Evolutionary conservation across 2,888 invertebrate species (phyloP).

Genomic region (Pseudococcus jackbeardsleyi): DNA sequence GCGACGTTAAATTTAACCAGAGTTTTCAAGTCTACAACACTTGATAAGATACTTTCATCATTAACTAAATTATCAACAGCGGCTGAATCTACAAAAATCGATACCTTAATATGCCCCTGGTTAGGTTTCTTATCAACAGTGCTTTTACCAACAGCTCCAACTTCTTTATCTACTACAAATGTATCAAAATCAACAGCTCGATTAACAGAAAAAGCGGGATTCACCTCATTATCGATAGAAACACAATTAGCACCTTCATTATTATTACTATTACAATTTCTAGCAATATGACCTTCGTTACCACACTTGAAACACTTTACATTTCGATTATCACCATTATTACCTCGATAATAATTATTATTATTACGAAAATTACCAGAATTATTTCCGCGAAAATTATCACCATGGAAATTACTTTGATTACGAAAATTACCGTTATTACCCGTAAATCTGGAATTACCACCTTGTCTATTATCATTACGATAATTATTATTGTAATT

Average conservation of each 20-base stretch:
- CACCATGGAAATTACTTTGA: neutral
- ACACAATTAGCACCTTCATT: neutral
- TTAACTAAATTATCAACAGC: neutral
- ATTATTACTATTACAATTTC: neutral
- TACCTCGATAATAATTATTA: neutral
- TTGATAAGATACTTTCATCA: neutral
- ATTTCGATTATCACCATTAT: neutral
- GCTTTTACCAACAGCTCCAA: too few relatives aligned
- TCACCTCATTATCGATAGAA: neutral
- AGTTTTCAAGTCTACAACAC: neutral
- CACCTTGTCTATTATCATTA: neutral
- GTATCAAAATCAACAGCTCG: too few relatives aligned
- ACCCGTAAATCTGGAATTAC: neutral
- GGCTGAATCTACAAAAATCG: neutral
- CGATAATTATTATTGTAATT: too few relatives aligned
- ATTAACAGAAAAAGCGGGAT: too few relatives aligned
- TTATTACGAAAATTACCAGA: neutral
- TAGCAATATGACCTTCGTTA: neutral
- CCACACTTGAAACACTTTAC: neutral
- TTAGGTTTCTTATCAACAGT: neutral
- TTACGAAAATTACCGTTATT: slow-evolving; percentile 17
- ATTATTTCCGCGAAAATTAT: neutral
- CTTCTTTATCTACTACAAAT: neutral
- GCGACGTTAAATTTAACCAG: slow-evolving; percentile 9
- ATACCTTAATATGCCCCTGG: neutral